Base-by-base conservation (phyloP, 1,140 invertebrate species). In the Thaumetopoea pityocampa region DNA sequence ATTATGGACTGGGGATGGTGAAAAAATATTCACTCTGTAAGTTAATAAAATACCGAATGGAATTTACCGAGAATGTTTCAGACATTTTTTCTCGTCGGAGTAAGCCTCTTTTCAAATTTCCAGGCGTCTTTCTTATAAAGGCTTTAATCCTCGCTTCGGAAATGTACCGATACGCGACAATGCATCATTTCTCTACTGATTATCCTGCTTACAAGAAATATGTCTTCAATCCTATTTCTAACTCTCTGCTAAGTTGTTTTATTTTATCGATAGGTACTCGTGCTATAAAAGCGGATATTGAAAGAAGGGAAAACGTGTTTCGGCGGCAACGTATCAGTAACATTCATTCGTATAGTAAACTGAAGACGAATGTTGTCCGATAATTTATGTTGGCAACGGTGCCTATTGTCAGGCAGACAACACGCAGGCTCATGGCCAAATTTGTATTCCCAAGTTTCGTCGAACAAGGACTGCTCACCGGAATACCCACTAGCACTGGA, bases 361-460 rank as follows among this genome's bases (percentile, higher is more conserved):
- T 61, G 27, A 38, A 72, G 58, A 73, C 52, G 67, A 66, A 67
- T 61, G 58, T 61, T 62, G 58, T 44, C 46, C 53, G 44, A 67
- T 73, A 79, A 79, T 72, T 76, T 77, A 80, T 69, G 63, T 74
- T 61, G 46, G 46, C 61, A 51, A 61, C 44, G 42, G 32, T 41
- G 51, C 48, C 57, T 67, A 67, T 71, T 80, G 65, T 66, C 40
- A 46, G 55, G 63, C 65, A 69, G 67, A 77, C 64, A 72, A 68
- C 61, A 35, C 42, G 46, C 40, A 46, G 42, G 45, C 51, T 48
- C 42, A 36, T 38, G 40, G 53, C 57, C 48, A 69, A 74, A 74
- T 80, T 77, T 80, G 73, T 79, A 67, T 70, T 60, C 66, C n/a
- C 48, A 74, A 77, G 63, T 80, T 74, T 63, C 28, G 44, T 35